These are phyloP conservation scores for Periparus ater DNA, from an alignment of 2,797 vertebrate species.

Conservation along the genomic window DNA sequence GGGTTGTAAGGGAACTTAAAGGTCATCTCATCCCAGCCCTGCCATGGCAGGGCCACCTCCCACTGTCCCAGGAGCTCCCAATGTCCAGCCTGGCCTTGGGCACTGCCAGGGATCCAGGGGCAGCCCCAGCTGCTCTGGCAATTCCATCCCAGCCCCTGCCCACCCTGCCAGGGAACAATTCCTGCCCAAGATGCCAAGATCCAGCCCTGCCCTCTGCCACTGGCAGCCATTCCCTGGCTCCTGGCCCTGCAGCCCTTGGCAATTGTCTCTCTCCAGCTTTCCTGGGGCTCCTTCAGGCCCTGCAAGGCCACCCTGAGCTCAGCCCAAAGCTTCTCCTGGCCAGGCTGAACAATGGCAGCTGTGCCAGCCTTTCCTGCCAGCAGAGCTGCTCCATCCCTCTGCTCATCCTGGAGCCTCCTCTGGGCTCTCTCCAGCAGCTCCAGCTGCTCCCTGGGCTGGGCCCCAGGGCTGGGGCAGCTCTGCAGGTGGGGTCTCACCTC, in stretches of 20 bases:
- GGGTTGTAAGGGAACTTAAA: rapidly evolving
- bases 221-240: background rate
- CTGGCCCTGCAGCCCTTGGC: background rate
- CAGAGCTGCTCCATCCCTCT: background rate
- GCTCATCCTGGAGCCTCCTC: background rate
- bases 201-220: rapidly evolving
- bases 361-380: background rate
- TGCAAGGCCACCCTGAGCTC: background rate
- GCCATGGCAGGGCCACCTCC: background rate
- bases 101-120: background rate
- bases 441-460: background rate
- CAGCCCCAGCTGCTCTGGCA: background rate
- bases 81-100: background rate
- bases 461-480: background rate
- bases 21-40: rapidly evolving
- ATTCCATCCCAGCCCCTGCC: background rate
- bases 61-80: background rate
- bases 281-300: background rate
- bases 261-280: no score
- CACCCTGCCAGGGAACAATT: background rate
- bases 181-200: rapidly evolving
- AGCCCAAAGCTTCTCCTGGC: background rate
- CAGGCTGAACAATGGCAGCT: background rate
- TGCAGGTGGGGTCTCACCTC: background rate
- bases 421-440: background rate